A percentile compares a stretch with the other conserved stretches of the same genome.
Evolutionary conservation across 2,113 vertebrate species (phyloP).

Genomic region (Natator depressus): DNA sequence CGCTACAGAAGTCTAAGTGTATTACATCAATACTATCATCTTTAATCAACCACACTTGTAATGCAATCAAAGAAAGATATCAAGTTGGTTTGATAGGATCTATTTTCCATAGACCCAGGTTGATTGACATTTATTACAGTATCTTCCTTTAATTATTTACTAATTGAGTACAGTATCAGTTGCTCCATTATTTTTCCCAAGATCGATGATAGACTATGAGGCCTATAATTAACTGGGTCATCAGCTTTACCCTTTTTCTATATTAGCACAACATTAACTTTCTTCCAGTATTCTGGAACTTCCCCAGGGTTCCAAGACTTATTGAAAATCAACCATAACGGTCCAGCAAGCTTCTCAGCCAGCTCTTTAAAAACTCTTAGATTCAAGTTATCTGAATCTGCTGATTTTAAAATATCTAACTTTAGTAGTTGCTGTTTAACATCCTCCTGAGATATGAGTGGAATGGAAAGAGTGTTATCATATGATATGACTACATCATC

Average conservation of each 20-base stretch:
- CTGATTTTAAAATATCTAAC: not conserved
- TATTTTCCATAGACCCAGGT: not conserved
- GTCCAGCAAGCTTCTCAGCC: not conserved
- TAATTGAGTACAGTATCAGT: not conserved
- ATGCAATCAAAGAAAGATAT: not conserved
- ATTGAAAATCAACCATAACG: not conserved
- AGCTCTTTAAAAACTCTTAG: not conserved
- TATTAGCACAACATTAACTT: not conserved
- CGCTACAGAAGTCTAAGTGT: too few relatives aligned
- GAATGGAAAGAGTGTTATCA: too few relatives aligned
- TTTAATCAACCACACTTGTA: not conserved
- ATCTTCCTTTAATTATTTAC: not conserved
- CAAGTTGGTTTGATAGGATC: not conserved
- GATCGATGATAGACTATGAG: not conserved
- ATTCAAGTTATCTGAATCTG: not conserved
- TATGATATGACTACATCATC: too few relatives aligned
- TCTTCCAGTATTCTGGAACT: not conserved
- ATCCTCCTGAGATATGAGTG: not conserved
- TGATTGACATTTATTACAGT: not conserved
- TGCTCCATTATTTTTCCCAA: not conserved
- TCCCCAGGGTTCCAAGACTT: not conserved
- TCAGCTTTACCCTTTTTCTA: not conserved
- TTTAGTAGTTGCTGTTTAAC: not conserved
- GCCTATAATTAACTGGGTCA: not conserved
- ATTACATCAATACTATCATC: not conserved